Conservation (phyloP, 2,113 vertebrate species). For the Mola mola region DNA sequence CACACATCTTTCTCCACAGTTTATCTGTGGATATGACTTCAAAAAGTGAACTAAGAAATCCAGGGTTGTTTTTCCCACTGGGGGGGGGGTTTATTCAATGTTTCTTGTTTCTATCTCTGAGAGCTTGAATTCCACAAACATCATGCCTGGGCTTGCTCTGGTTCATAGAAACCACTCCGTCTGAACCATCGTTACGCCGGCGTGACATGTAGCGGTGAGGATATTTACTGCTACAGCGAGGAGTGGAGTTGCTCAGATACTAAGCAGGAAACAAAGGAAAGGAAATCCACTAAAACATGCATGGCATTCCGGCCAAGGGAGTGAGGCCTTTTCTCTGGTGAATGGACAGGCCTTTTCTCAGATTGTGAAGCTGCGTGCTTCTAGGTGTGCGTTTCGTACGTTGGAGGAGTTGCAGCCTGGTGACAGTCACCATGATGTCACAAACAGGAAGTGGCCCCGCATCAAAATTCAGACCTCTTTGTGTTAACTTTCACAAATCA, state of each 20-base stretch:
- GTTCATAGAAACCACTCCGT: background rate
- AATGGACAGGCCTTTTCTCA: too few relatives aligned
- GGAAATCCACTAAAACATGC: slow-evolving; percentile 75
- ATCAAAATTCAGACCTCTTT: slow-evolving; percentile 8
- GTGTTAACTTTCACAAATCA: background rate
- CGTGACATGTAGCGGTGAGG: slow-evolving; percentile 26
- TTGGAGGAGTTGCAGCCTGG: slow-evolving; percentile 40
- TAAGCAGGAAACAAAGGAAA: slow-evolving; percentile 61
- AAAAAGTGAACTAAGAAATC: too few relatives aligned
- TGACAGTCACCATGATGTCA: slow-evolving; percentile 74
- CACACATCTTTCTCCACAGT: too few relatives aligned
- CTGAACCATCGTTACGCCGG: slow-evolving; percentile 15
- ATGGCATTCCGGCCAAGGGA: slow-evolving; percentile 50
- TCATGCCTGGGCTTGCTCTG: slow-evolving; percentile 11
- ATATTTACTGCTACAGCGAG: slow-evolving; percentile 27
- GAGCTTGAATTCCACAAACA: too few relatives aligned
- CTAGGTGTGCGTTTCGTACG: slow-evolving; percentile 4
- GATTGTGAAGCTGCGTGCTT: slow-evolving; percentile 15
- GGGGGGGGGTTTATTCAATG: too few relatives aligned
- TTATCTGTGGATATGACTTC: too few relatives aligned
- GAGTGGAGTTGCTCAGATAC: slow-evolving; percentile 68
- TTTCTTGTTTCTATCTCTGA: too few relatives aligned
- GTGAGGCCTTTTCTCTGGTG: too few relatives aligned
- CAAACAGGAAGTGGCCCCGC: slow-evolving; percentile 48
- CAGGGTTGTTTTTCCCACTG: too few relatives aligned